Evolutionary conservation across 2,888 invertebrate genomes (phyloP).

Genomic region (Epiblema foenella): DNA sequence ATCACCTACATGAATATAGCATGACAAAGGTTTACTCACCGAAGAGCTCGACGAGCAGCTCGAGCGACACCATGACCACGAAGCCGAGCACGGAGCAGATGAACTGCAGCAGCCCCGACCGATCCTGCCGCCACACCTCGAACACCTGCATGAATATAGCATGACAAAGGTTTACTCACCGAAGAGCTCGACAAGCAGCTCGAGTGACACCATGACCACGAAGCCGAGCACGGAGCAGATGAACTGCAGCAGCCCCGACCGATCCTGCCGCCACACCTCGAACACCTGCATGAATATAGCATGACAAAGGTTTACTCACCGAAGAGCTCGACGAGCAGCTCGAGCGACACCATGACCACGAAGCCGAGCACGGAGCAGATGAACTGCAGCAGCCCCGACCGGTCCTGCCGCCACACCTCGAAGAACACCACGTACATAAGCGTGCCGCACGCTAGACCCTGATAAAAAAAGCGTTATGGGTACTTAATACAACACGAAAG

Average conservation of each 20-base stretch:
- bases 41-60: constrained; percentile 62
- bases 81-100: constrained; percentile 88
- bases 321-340: constrained; percentile 63
- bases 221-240: constrained; percentile 88
- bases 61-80: constrained; percentile 84
- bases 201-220: constrained; percentile 84
- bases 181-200: constrained; percentile 62
- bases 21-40: neutral
- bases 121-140: constrained; percentile 89
- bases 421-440: constrained; percentile 98
- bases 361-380: constrained; percentile 88
- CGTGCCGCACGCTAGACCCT: constrained; percentile 95
- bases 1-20: constrained; percentile 97
- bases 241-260: constrained; percentile 87
- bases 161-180: neutral
- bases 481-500: too few relatives aligned
- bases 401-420: constrained; percentile 89
- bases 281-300: constrained; percentile 96
- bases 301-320: neutral
- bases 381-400: constrained; percentile 87
- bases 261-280: constrained; percentile 89
- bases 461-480: constrained; percentile 55
- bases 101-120: constrained; percentile 87
- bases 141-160: constrained; percentile 96
- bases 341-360: constrained; percentile 84